Evolutionary conservation across 2,888 invertebrate species (phyloP), one percentile per base, ranked within the genome.

Genomic region (Eupithecia inturbata): DNA sequence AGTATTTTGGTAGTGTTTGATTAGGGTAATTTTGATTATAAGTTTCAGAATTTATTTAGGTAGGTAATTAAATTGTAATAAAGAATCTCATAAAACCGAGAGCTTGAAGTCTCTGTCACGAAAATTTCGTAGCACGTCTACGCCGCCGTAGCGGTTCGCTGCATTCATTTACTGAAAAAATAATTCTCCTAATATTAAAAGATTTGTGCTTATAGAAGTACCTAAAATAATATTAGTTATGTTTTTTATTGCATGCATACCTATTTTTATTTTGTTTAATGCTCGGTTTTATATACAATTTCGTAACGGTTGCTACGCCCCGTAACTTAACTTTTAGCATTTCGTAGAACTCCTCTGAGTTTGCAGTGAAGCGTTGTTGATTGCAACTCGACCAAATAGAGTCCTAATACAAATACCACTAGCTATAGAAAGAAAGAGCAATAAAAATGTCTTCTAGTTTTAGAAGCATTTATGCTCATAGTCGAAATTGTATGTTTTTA

Each of bases 221-320:
- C 45, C n/a, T 9, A n/a, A 16, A 45, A 45, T 39, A 14, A 39
- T 12, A 39, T 3, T 1, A 16, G 22, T 53, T 53, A 22, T 3
- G 22, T 53, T 22, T 10, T 57, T 22, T 14, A 57, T 26, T 57
- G 12, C 26, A 57, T 57, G 10, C 14, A 14, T 39, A 14, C 9
- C 7, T 36, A 36, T 31, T 31, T 31, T 45, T 45, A 45, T 19
- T 5, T 45, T 16, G 14, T 39, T 39, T 39, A 14, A 14, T 45
- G 19, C 45, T 19, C 1, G 6, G 49, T 49, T 49, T 49, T 49
- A n/a, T 49, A 6, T 7, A n/a, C 9, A 45, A 33, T 63, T 63
- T 72, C 53, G 72, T 72, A 72, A 69, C 19, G 26, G 26, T 33
- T 62, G 67, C 74, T 71, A 69, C 71, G 71, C 68, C 71, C 68